phyloP scores from a whole-genome alignment of 2,113 vertebrate genomes.

The Ptyas mucosa region DNA sequence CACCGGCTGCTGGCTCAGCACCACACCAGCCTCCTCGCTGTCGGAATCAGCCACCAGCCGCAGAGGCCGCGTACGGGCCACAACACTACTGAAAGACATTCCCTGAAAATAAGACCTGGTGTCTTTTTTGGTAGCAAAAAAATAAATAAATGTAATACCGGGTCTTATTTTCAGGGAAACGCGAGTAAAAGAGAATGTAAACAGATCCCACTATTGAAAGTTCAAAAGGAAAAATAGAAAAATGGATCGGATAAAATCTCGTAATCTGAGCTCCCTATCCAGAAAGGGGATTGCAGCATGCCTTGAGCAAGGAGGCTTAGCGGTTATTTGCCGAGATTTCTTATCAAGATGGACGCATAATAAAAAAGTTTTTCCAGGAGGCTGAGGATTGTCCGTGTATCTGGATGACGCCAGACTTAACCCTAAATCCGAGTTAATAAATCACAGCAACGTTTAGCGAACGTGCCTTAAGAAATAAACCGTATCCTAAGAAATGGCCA shows the following conservation, averaged over 20 bases:
- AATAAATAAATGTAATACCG: too few species aligned
- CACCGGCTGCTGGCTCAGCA: too few species aligned
- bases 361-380: not conserved
- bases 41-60: too few species aligned
- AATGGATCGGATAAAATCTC: not conserved
- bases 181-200: not conserved
- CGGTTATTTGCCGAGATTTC: not conserved
- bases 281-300: not conserved
- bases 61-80: too few species aligned
- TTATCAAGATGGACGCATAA: not conserved
- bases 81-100: too few species aligned
- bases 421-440: not conserved
- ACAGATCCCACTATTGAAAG: too few species aligned
- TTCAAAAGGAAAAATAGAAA: not conserved
- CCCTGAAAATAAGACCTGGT: too few species aligned
- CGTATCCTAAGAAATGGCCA: not conserved
- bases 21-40: too few species aligned
- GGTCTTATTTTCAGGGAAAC: too few species aligned
- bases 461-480: not conserved
- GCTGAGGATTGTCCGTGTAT: not conserved
- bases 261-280: too few species aligned
- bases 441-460: not conserved
- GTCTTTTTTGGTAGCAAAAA: too few species aligned
- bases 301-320: not conserved
- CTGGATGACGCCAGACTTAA: not conserved